Evolutionary conservation across 2,888 invertebrate species (phyloP).

Genomic region (Ferrisia virgata): DNA sequence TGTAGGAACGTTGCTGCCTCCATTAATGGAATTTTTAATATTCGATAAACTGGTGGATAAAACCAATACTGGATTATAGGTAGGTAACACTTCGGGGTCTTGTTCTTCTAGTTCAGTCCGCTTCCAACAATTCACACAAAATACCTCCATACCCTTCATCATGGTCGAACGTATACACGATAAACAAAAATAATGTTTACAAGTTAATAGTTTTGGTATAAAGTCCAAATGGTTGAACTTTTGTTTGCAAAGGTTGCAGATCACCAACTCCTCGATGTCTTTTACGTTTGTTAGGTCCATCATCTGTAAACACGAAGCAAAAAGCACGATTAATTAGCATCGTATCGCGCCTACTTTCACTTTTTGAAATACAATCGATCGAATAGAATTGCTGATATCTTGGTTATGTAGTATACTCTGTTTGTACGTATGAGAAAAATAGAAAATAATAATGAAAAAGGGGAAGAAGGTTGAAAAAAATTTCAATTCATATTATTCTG

Average conservation of each 20-base stretch:
- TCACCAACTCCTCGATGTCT: slow-evolving; percentile 69
- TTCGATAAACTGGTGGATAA: slow-evolving; percentile 62
- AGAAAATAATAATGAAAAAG: no score
- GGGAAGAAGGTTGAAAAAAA: no score
- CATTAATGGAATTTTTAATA: slow-evolving; percentile 56
- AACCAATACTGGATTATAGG: slow-evolving; percentile 66
- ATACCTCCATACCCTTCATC: slow-evolving; percentile 64
- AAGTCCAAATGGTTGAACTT: slow-evolving; percentile 71
- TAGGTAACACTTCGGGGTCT: slow-evolving; percentile 66
- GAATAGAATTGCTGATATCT: no score
- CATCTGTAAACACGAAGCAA: slow-evolving; percentile 49
- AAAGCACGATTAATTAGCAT: no score
- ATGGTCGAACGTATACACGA: slow-evolving; percentile 68
- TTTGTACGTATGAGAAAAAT: no score
- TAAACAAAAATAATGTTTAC: slow-evolving; percentile 75
- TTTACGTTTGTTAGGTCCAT: slow-evolving; percentile 52
- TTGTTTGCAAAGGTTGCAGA: slow-evolving; percentile 72
- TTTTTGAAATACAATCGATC: no score
- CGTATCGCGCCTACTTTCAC: no score
- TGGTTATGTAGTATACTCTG: no score
- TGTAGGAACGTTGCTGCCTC: slow-evolving; percentile 55
- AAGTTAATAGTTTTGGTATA: slow-evolving; percentile 69
- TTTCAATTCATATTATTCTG: no score
- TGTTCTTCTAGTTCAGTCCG: slow-evolving; percentile 67
- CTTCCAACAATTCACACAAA: slow-evolving; percentile 73